Conservation (phyloP, 2,888 invertebrate genomes). For the Beris chalybata region DNA sequence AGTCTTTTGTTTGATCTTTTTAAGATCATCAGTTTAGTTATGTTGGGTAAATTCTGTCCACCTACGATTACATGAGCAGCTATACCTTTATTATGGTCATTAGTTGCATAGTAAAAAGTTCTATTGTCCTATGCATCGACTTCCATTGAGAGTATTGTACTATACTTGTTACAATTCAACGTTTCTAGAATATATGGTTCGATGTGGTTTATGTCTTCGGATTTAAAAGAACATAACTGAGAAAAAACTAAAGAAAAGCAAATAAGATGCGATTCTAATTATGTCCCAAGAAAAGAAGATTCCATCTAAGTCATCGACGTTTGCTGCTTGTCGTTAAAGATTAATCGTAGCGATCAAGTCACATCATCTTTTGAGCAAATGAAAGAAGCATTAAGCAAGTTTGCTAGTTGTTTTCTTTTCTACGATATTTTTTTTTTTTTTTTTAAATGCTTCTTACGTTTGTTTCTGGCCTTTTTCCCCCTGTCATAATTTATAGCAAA, state of each 20-base stretch:
- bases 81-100: too few species aligned
- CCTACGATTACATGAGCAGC: too few species aligned
- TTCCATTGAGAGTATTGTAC: too few species aligned
- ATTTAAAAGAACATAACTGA: too few species aligned
- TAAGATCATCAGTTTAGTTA: too few species aligned
- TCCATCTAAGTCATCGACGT: constrained; percentile 33
- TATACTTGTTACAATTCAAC: too few species aligned
- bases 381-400: constrained; percentile 13
- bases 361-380: constrained; percentile 33
- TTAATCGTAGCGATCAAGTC: constrained; percentile 37
- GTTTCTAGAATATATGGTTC: too few species aligned
- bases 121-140: too few species aligned
- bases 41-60: too few species aligned
- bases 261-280: not conserved
- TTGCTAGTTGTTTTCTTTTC: not conserved
- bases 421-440: not conserved
- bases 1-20: too few species aligned
- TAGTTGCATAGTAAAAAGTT: too few species aligned
- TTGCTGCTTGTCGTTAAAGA: constrained; percentile 34
- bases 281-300: constrained; percentile 21
- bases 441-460: not conserved
- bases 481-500: constrained; percentile 36
- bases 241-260: not conserved
- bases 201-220: too few species aligned
- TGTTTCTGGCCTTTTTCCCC: not conserved